Conservation (phyloP, 2,113 vertebrate genomes). For the Pagrus major region DNA sequence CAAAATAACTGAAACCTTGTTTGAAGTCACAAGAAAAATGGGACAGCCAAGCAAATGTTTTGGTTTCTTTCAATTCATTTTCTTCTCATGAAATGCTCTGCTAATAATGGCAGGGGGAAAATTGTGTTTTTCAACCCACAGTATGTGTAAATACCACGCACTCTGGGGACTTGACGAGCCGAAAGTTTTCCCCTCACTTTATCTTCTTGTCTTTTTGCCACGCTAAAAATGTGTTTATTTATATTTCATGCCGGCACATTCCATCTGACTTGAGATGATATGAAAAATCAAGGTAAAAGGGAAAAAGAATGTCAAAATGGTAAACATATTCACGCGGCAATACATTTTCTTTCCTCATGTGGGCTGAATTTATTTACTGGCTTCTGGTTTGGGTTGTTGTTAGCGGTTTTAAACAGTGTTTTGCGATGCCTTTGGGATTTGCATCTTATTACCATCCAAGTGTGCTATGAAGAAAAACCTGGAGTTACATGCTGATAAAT, state of each 20-base stretch:
- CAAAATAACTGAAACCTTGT: slow-evolving; percentile 35
- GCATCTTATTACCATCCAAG: slow-evolving; percentile 14
- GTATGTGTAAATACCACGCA: neutral
- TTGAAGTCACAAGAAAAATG: slow-evolving; percentile 47
- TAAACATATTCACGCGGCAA: slow-evolving; percentile 10
- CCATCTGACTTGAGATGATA: neutral
- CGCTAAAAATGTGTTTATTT: slow-evolving; percentile 19
- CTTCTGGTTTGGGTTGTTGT: slow-evolving; percentile 11
- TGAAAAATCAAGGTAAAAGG: slow-evolving; percentile 17
- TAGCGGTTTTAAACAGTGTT: slow-evolving; percentile 16
- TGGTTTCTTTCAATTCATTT: slow-evolving; percentile 16
- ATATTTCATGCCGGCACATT: neutral
- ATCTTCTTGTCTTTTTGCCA: slow-evolving; percentile 5
- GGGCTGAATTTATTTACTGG: slow-evolving; percentile 16
- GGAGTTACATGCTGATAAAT: slow-evolving; percentile 20
- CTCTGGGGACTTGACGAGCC: neutral
- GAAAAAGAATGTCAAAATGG: neutral
- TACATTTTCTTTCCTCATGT: neutral
- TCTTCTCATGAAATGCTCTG: slow-evolving; percentile 16
- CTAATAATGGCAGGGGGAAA: slow-evolving; percentile 15
- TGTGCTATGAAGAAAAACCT: neutral
- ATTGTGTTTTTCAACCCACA: neutral
- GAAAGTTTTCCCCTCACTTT: neutral
- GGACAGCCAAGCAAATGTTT: slow-evolving; percentile 23
- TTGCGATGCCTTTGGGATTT: slow-evolving; percentile 22